Evolutionary conservation across 2,888 invertebrate genomes (phyloP).

Genomic region (Scaptomyza polygonia): DNA sequence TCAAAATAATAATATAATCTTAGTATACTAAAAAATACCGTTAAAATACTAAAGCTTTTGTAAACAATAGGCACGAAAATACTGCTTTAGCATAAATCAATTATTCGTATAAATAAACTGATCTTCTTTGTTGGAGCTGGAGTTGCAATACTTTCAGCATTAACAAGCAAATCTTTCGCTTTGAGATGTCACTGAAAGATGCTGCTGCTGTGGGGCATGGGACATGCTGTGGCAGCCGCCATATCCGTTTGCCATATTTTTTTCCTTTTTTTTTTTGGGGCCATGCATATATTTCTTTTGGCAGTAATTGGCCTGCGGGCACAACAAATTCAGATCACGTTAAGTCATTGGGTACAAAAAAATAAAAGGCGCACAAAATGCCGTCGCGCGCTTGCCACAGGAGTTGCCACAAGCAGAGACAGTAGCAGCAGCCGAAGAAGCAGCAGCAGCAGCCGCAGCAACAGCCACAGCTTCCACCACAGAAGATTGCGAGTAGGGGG

Average conservation of each 20-base stretch:
- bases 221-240: slow-evolving; percentile 7
- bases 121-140: not conserved
- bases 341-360: slow-evolving; percentile 60
- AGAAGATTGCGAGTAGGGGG: slow-evolving; percentile 27
- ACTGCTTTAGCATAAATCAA: not conserved
- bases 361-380: slow-evolving; percentile 59
- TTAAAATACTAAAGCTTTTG: no score
- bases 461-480: slow-evolving; percentile 51
- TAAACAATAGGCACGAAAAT: no score
- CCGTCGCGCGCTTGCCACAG: slow-evolving; percentile 55
- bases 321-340: slow-evolving; percentile 80
- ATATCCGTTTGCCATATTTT: slow-evolving; percentile 57
- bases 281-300: slow-evolving; percentile 49
- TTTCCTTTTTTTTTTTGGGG: slow-evolving; percentile 56
- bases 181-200: slow-evolving; percentile 8
- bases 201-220: slow-evolving; percentile 2
- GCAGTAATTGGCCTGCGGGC: slow-evolving; percentile 76
- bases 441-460: slow-evolving; percentile 35
- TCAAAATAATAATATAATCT: no score
- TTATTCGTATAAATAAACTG: not conserved
- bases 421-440: not conserved
- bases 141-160: not conserved
- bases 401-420: slow-evolving; percentile 20
- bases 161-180: slow-evolving; percentile 3
- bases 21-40: no score